Base-by-base conservation (phyloP, 2,888 invertebrate genomes). In the Encarsia formosa region DNA sequence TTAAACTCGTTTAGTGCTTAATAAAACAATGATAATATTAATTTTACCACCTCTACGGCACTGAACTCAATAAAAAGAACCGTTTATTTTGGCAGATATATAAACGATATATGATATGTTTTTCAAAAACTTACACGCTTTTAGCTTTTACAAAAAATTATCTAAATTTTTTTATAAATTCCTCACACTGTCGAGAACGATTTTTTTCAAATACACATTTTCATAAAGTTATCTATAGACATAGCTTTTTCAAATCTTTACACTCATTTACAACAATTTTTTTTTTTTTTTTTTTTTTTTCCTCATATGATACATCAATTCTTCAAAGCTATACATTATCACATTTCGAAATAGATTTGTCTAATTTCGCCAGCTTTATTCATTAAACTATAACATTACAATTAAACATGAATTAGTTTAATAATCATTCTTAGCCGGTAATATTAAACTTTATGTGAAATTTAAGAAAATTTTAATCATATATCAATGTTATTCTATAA, bases 41-140 rank as follows among this genome's bases (percentile, higher is more conserved):
- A 49, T 46, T 54, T 50, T 38, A 3, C 44, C n/a, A 29, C 40
- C 23, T 35, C 34, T 23, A 9, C 20, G 29, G 41, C 38, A 38
- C 31, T 23, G n/a, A 34, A 13, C 16, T 19, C 9, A 22, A 16
- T 18, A 20, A 32, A 48, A 44, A 54, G 15, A 54, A 54, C 46
- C 48, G 44, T 48, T 51, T 23, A 48, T 51, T 40, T 44, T 48
- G 38, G 41, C 47, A 47, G 40, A 55, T 48, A 48, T 47, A 32
- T 32, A 41, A 49, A 8, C 35, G 47, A 51, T 48, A 51, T 51
- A 55, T 50, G 51, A 55, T 54, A 54, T 55, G 50, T 47, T 35
- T 48, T 40, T 48, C 47, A 20, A 51, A 43, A 31, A 16, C 32
- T 44, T 53, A n/a, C n/a, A n/a, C n/a, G n/a, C n/a, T n/a, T n/a